Conservation (phyloP, 1,140 invertebrate species). For the Thaumatotibia leucotreta region DNA sequence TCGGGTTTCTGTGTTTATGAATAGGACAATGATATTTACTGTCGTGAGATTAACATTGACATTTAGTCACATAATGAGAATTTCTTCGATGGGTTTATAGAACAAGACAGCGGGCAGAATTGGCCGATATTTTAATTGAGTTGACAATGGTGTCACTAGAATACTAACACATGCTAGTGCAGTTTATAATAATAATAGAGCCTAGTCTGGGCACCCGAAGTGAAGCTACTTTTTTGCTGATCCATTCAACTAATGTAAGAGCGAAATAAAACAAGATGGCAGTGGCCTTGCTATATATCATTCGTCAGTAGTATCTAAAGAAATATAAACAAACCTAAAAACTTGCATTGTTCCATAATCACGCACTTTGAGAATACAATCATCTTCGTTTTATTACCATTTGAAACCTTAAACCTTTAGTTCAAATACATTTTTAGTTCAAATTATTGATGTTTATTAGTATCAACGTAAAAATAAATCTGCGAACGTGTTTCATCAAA, state of each 20-base stretch:
- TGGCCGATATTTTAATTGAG: neutral
- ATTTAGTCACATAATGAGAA: neutral
- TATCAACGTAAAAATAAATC: no score
- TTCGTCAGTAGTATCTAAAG: no score
- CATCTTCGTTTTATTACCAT: no score
- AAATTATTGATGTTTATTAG: no score
- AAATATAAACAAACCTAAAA: no score
- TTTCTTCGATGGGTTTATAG: neutral
- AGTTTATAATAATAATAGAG: neutral
- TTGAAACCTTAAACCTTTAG: no score
- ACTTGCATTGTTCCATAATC: no score
- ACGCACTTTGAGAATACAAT: no score
- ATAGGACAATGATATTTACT: neutral
- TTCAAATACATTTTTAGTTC: no score
- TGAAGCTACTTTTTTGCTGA: neutral
- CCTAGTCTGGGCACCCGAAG: neutral
- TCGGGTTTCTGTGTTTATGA: neutral
- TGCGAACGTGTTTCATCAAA: no score
- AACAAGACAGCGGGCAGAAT: neutral
- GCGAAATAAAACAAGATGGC: no score
- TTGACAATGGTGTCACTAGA: neutral
- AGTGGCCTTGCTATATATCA: no score
- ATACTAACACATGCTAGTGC: neutral
- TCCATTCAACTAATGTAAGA: neutral
- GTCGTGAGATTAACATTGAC: neutral